Percentiles rank a stretch among this genome's conserved stretches.
These are phyloP conservation scores for Tachysurus fulvidraco DNA, from an alignment of 2,113 vertebrate genomes.

Conservation along the genomic window DNA sequence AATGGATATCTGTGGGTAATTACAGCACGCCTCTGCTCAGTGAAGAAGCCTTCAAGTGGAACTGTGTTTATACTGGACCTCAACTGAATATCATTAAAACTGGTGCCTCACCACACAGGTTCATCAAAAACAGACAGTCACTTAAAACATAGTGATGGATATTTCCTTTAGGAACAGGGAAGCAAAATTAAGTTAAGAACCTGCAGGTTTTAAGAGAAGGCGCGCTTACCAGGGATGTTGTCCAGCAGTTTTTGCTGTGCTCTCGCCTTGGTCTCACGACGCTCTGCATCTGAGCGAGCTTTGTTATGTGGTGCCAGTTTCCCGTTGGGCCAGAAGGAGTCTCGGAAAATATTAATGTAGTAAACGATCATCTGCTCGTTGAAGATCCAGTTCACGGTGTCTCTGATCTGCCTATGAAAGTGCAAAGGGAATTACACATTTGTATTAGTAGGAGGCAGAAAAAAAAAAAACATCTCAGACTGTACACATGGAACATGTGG, in stretches of 20 bases:
- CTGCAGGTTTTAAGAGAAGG: no score
- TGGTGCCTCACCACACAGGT: neutral
- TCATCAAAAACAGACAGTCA: neutral
- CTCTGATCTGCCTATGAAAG: constrained; percentile 88
- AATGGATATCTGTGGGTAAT: constrained; percentile 33
- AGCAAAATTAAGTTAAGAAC: neutral
- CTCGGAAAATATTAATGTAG: constrained; percentile 90
- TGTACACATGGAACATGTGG: neutral
- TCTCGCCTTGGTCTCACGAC: constrained; percentile 85
- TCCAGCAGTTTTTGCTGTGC: constrained; percentile 97
- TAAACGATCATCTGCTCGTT: constrained; percentile 94
- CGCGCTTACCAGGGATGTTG: constrained; percentile 90
- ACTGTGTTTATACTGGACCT: neutral
- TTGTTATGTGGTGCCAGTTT: constrained; percentile 80
- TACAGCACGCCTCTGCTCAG: constrained; percentile 3
- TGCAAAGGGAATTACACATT: neutral
- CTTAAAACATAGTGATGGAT: neutral
- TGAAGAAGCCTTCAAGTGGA: neutral
- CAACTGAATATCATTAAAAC: constrained; percentile 37
- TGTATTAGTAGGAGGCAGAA: no score
- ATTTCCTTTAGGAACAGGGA: neutral
- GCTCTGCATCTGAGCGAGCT: constrained; percentile 76
- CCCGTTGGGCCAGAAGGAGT: constrained; percentile 93
- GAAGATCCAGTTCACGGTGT: constrained; percentile 97
- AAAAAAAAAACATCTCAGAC: neutral